Base-by-base conservation (phyloP, 1,140 invertebrate species). In the Zaprionus taronus region DNA sequence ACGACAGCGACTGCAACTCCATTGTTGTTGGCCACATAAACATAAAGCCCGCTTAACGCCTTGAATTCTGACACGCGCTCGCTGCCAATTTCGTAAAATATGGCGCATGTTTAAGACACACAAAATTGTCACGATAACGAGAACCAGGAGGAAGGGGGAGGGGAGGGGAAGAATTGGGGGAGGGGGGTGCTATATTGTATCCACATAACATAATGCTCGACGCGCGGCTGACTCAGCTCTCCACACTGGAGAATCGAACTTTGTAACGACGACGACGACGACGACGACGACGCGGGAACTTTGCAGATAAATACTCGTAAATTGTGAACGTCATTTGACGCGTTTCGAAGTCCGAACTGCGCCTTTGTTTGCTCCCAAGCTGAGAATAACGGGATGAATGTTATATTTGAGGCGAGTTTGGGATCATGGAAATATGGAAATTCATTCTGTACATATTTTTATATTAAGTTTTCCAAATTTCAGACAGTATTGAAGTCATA, bases 291-390 rank as follows among this genome's bases (percentile, higher is more conserved):
- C 38, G 55, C 49, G 3, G 5, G 24, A 15, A 55, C 53, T 53
- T 53, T 17, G 20, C 3, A 26, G 51, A 55, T 26, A 56, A 31
- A 56, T 31, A n/a, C n/a, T n/a, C n/a, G n/a, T n/a, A 56, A 31
- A 56, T 87, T 79, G n/a, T 56, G 57, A 70, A 77, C 82, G 81
- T 87, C 84, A 89, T 83, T 81, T 83, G 83, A 87, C 65, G 83
- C 72, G 75, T 78, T 84, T 74, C 72, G 53, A 38, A 77, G 66
- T 64, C 53, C 58, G 76, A 56, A 65, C 65, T 75, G 38, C 74
- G 64, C 62, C 62, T 44, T 64, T 68, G 24, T 69, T 61, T 51
- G 47, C 17, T 14, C 20, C 47, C 41, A 3, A 17, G 9, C 31
- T 34, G 31, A 11, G 31, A 34, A 4, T 34, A 34, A 34, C 31